Evolutionary conservation across 2,888 invertebrate genomes (phyloP).

Genomic region (Augiades crinisus): DNA sequence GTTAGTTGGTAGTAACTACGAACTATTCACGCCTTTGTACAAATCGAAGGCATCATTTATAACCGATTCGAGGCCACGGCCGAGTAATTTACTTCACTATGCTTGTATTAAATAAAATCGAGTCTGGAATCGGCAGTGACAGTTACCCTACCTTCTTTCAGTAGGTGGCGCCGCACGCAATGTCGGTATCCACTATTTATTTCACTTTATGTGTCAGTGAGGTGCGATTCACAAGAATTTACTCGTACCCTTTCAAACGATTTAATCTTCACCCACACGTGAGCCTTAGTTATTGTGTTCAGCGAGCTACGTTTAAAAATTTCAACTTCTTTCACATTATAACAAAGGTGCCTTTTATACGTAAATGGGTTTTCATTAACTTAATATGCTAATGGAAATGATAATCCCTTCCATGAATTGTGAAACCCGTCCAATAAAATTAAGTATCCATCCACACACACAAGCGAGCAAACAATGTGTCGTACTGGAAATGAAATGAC

Average conservation of each 20-base stretch:
- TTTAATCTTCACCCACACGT: conserved; percentile 32
- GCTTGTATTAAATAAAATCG: conserved; percentile 28
- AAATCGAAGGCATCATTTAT: conserved; percentile 13
- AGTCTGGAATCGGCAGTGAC: conserved; percentile 44
- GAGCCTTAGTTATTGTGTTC: conserved; percentile 15
- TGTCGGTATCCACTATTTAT: conserved; percentile 54
- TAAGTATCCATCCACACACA: conserved; percentile 4
- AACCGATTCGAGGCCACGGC: neutral
- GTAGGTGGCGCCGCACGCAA: conserved; percentile 47
- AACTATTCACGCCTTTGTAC: conserved; percentile 4
- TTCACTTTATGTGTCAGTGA: conserved; percentile 57
- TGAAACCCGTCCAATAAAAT: conserved; percentile 7
- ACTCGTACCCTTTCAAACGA: conserved; percentile 40
- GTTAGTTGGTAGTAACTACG: no score
- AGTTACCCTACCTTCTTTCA: conserved; percentile 35
- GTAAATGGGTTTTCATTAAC: conserved; percentile 5
- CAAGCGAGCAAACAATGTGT: conserved; percentile 15
- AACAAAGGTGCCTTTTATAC: neutral
- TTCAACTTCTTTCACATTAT: conserved; percentile 10
- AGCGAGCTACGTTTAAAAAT: conserved; percentile 10
- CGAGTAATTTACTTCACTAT: conserved; percentile 21
- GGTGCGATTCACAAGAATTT: conserved; percentile 44
- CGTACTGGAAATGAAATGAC: conserved; percentile 18
- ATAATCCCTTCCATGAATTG: conserved; percentile 8
- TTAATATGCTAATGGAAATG: conserved; percentile 16